Evolutionary conservation across 2,113 vertebrate species (phyloP).

Genomic region (Lipophrys pholis): DNA sequence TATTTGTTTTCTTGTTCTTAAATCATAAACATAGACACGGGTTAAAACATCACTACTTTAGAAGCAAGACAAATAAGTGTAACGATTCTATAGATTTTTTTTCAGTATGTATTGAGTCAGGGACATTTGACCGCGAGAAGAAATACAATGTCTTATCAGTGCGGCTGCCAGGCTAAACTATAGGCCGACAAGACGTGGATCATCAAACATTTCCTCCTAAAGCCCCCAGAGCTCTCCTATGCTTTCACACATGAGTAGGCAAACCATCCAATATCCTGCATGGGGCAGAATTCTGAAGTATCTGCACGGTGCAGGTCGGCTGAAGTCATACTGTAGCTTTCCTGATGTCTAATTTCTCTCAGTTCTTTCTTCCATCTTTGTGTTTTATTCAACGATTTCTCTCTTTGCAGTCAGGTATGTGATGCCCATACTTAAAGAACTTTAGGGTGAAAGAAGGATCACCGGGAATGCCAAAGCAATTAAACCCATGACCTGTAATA

Average conservation of each 20-base stretch:
- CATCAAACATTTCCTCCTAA: constrained; percentile 56
- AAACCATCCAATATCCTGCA: constrained; percentile 57
- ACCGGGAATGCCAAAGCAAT: constrained; percentile 62
- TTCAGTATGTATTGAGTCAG: constrained; percentile 5
- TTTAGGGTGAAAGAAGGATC: constrained; percentile 52
- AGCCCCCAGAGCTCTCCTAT: constrained; percentile 40
- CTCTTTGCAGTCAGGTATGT: constrained; percentile 50
- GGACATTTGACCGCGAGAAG: constrained; percentile 4
- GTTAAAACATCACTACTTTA: neutral
- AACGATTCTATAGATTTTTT: neutral
- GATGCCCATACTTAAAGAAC: constrained; percentile 61
- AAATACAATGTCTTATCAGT: constrained; percentile 26
- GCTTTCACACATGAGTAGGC: constrained; percentile 64
- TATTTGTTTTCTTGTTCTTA: neutral
- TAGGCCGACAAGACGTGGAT: constrained; percentile 47
- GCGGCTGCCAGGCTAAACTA: constrained; percentile 39
- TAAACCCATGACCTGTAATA: constrained; percentile 58
- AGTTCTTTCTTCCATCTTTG: constrained; percentile 41
- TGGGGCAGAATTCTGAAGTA: constrained; percentile 39
- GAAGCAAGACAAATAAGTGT: neutral
- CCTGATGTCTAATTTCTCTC: constrained; percentile 42
- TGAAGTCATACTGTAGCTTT: constrained; percentile 46
- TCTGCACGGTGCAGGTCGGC: constrained; percentile 55
- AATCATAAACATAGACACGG: neutral
- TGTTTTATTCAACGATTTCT: constrained; percentile 36